A percentile compares a stretch with the other conserved stretches of the same genome.
Evolutionary conservation across 1,140 invertebrate genomes (phyloP).

Genomic region (Musca vetustissima): DNA sequence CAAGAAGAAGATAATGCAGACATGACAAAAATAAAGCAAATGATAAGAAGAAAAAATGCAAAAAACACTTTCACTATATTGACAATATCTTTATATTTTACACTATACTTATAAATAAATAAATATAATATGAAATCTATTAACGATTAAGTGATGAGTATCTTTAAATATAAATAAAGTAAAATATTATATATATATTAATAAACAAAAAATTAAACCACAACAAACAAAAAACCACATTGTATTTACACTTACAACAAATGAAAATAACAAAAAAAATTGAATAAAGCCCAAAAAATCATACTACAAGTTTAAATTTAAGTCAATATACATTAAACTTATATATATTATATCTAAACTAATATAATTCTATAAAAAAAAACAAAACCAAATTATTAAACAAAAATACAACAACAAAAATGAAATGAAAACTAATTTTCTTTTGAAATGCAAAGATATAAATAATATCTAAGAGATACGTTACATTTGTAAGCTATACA

Average conservation of each 20-base stretch:
- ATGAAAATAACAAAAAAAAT: not conserved
- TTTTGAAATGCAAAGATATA: no score
- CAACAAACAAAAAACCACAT: not conserved
- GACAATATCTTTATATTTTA: conserved; percentile 25
- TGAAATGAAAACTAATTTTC: not conserved
- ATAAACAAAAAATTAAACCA: no score
- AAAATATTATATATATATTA: conserved; percentile 5
- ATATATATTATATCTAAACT: not conserved
- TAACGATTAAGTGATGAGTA: conserved; percentile 22
- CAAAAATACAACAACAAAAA: not conserved
- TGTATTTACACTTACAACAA: conserved; percentile 19
- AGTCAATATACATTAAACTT: conserved; percentile 8
- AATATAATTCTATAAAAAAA: not conserved
- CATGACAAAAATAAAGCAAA: no score
- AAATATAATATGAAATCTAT: conserved; percentile 19
- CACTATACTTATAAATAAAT: conserved; percentile 23
- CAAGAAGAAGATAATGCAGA: not conserved
- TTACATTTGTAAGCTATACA: no score
- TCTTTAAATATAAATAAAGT: conserved; percentile 10
- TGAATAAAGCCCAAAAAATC: not conserved
- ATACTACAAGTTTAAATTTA: conserved; percentile 7
- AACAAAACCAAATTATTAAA: not conserved
- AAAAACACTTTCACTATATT: conserved; percentile 24
- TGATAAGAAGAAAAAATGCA: conserved; percentile 1
- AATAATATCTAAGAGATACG: no score